phyloP scores from a whole-genome alignment of 2,888 invertebrate genomes.

The Drosophila pullipes region DNA sequence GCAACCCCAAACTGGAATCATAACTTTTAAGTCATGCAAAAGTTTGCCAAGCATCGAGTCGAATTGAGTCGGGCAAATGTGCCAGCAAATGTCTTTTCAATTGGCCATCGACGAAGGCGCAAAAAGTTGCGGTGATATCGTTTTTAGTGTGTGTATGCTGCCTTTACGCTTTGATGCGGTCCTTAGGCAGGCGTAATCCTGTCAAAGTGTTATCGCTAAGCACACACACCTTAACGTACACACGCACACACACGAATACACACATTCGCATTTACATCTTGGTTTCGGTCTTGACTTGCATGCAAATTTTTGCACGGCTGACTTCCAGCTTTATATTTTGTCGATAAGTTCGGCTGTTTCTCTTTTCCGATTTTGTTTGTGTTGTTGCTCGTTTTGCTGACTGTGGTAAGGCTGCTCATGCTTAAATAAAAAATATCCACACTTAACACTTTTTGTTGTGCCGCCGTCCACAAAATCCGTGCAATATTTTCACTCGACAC shows the following conservation, averaged over 20 bases:
- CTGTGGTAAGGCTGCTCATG: constrained; percentile 63
- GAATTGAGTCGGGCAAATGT: constrained; percentile 55
- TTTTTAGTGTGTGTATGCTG: constrained; percentile 44
- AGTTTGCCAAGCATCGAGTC: constrained; percentile 42
- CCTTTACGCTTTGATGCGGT: constrained; percentile 69
- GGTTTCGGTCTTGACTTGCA: constrained; percentile 72
- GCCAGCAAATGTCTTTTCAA: constrained; percentile 80
- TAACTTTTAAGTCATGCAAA: constrained; percentile 78
- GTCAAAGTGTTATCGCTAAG: constrained; percentile 78
- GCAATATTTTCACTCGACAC: constrained; percentile 52
- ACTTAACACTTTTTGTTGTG: constrained; percentile 78
- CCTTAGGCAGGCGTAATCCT: constrained; percentile 80
- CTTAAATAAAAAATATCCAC: constrained; percentile 78
- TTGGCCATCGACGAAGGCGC: constrained; percentile 73
- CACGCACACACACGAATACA: constrained; percentile 9
- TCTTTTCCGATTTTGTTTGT: constrained; percentile 23
- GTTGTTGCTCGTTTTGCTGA: constrained; percentile 49
- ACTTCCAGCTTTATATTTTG: constrained; percentile 67
- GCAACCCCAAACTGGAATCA: constrained; percentile 45
- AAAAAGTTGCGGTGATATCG: constrained; percentile 75
- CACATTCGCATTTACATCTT: constrained; percentile 51
- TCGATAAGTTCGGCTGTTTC: constrained; percentile 56
- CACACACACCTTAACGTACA: constrained; percentile 39
- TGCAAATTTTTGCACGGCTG: constrained; percentile 75
- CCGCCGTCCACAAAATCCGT: constrained; percentile 55